Conservation (phyloP, 2,888 invertebrate genomes). For the Drosophila kokeensis region DNA sequence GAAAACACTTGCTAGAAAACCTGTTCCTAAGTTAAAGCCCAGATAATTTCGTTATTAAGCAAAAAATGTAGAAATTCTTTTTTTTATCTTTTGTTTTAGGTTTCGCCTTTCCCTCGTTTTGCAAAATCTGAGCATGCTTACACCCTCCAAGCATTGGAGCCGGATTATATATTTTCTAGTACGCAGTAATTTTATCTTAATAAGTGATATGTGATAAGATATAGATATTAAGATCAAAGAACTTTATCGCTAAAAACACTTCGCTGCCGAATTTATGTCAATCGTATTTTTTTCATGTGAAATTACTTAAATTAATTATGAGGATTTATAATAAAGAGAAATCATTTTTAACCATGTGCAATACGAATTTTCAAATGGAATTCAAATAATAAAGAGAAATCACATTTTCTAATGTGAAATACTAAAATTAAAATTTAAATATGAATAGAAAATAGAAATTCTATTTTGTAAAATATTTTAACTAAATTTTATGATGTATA, state of each 20-base stretch:
- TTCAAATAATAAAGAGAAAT: neutral
- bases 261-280: neutral
- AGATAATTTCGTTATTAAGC: conserved; percentile 36
- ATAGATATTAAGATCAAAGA: neutral
- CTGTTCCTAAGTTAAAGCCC: conserved; percentile 31
- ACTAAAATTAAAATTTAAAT: neutral
- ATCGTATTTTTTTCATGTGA: neutral
- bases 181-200: neutral
- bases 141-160: conserved; percentile 3
- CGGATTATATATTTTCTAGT: neutral
- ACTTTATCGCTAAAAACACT: neutral
- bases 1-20: conserved; percentile 45
- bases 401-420: neutral
- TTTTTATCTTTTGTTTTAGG: neutral
- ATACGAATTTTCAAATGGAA: too few relatives aligned
- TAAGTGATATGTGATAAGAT: neutral
- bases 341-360: neutral
- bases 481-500: neutral
- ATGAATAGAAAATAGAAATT: too few relatives aligned
- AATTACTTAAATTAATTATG: neutral
- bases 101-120: conserved; percentile 50
- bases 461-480: neutral
- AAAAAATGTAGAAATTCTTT: conserved; percentile 37
- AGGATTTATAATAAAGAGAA: neutral
- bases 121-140: conserved; percentile 19